Evolutionary conservation across 2,888 invertebrate species (phyloP).

Genomic region (Coelinius sp.): DNA sequence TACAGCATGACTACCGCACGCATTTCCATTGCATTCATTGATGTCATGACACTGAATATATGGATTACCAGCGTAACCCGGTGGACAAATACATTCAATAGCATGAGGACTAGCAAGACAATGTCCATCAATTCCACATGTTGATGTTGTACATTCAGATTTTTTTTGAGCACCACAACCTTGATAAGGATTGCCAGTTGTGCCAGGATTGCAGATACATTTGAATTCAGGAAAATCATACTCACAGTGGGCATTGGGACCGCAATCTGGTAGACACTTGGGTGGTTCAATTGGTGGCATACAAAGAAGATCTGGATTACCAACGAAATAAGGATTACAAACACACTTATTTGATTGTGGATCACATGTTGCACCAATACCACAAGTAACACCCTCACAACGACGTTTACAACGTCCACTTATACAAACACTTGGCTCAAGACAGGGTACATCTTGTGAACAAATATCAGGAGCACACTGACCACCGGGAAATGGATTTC

Average conservation of each 20-base stretch:
- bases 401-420: slow-evolving; percentile 90
- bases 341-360: slow-evolving; percentile 85
- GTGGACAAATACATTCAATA: slow-evolving; percentile 86
- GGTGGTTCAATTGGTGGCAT: slow-evolving; percentile 90
- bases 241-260: slow-evolving; percentile 88
- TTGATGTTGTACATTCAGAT: slow-evolving; percentile 79
- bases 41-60: slow-evolving; percentile 88
- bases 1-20: slow-evolving; percentile 87
- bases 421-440: slow-evolving; percentile 85
- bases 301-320: slow-evolving; percentile 90
- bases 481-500: slow-evolving; percentile 94
- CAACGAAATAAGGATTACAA: slow-evolving; percentile 89
- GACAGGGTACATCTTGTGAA: slow-evolving; percentile 83
- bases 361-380: slow-evolving; percentile 90
- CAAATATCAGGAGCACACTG: slow-evolving; percentile 87
- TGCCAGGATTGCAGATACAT: slow-evolving; percentile 88
- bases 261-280: slow-evolving; percentile 85
- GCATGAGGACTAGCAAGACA: slow-evolving; percentile 83
- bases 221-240: slow-evolving; percentile 81
- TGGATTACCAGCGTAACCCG: slow-evolving; percentile 89
- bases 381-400: slow-evolving; percentile 89
- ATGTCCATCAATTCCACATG: slow-evolving; percentile 85
- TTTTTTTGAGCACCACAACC: slow-evolving; percentile 82
- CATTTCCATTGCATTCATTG: slow-evolving; percentile 85
- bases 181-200: slow-evolving; percentile 89